Conservation (phyloP, 1,140 invertebrate genomes). For the Elymnias hypermnestra region DNA sequence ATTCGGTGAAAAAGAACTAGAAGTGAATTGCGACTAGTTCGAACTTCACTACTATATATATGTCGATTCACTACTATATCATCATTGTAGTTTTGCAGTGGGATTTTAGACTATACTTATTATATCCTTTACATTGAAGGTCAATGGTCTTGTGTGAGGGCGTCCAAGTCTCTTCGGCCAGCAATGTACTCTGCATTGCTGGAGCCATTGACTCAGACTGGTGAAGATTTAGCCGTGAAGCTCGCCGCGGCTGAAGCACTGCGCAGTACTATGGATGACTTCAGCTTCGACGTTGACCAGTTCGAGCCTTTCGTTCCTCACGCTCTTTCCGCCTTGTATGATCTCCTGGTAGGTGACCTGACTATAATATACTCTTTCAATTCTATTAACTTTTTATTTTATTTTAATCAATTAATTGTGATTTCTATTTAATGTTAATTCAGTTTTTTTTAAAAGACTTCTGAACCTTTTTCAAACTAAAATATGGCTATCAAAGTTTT, state of each 20-base stretch:
- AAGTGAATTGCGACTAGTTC: no score
- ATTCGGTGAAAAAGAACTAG: no score
- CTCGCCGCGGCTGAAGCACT: slow-evolving; percentile 87
- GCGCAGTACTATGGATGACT: slow-evolving; percentile 91
- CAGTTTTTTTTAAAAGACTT: no score
- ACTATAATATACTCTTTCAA: background rate
- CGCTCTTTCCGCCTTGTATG: slow-evolving; percentile 87
- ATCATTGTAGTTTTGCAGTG: no score
- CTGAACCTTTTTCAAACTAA: no score
- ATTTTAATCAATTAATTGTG: no score
- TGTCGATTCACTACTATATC: no score
- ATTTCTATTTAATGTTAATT: no score
- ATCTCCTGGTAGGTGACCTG: slow-evolving; percentile 77
- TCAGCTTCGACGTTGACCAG: slow-evolving; percentile 91
- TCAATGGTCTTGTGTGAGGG: slow-evolving; percentile 91
- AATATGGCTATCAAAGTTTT: no score
- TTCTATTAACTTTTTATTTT: no score
- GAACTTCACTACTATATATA: no score
- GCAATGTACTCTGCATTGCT: slow-evolving; percentile 88
- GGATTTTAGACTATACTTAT: no score
- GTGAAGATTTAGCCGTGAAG: slow-evolving; percentile 89
- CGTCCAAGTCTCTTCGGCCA: slow-evolving; percentile 86
- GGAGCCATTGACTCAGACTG: slow-evolving; percentile 78
- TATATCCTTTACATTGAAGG: slow-evolving; percentile 51
- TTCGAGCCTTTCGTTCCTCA: slow-evolving; percentile 89